These are phyloP conservation scores for Orthonevra nobilis DNA, from an alignment of 2,888 invertebrate genomes.

Conservation along the genomic window DNA sequence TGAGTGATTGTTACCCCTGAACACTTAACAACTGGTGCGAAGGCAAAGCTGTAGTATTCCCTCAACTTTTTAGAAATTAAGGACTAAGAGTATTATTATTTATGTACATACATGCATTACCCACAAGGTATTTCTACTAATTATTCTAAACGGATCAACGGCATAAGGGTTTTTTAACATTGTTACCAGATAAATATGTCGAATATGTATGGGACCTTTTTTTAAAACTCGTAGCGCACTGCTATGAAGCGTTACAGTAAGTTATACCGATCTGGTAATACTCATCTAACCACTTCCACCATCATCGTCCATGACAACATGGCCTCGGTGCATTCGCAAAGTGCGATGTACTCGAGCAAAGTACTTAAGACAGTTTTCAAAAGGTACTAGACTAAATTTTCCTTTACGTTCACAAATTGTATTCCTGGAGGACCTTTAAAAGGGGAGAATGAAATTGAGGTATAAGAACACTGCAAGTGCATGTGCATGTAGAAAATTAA, in stretches of 20 bases:
- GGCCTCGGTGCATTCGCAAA: slow-evolving; percentile 49
- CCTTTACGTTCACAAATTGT: slow-evolving; percentile 55
- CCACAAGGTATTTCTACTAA: slow-evolving; percentile 33
- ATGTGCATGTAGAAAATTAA: slow-evolving; percentile 20
- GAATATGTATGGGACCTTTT: slow-evolving; percentile 25
- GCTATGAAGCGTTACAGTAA: slow-evolving; percentile 8
- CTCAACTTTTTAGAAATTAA: slow-evolving; percentile 20
- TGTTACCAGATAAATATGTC: slow-evolving; percentile 24
- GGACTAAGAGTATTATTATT: slow-evolving; percentile 13
- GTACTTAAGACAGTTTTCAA: slow-evolving; percentile 57
- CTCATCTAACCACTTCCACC: slow-evolving; percentile 17
- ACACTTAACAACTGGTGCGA: slow-evolving; percentile 13
- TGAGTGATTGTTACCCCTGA: slow-evolving; percentile 32
- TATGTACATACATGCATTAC: slow-evolving; percentile 2
- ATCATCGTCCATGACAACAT: slow-evolving; percentile 32
- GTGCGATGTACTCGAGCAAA: slow-evolving; percentile 54
- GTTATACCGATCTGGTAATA: slow-evolving; percentile 37
- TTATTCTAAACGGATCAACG: slow-evolving; percentile 50
- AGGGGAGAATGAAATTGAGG: slow-evolving; percentile 46
- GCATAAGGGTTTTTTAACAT: slow-evolving; percentile 30
- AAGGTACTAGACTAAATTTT: slow-evolving; percentile 55
- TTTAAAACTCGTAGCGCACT: neutral
- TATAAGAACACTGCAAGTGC: slow-evolving; percentile 26
- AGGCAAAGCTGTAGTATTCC: slow-evolving; percentile 1
- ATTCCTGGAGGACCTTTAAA: slow-evolving; percentile 55